A percentile compares a stretch with the other conserved stretches of the same genome.
Conservation (phyloP, 2,113 vertebrate species). For the Apus apus region DNA sequence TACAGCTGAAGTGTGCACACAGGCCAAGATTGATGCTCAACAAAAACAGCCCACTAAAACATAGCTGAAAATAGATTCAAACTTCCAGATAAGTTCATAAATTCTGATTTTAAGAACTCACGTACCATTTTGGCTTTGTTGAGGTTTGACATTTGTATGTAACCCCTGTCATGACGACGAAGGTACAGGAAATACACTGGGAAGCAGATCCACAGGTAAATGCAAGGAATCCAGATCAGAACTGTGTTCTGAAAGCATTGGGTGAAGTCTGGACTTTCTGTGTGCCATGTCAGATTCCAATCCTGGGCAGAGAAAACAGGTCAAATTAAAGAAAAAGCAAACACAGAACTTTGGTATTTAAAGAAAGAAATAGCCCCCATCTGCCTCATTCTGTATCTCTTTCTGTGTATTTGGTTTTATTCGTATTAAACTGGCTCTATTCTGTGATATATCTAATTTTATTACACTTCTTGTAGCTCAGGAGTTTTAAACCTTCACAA, state of each 20-base stretch:
- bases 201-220: conserved; percentile 89
- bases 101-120: neutral
- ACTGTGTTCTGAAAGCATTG: conserved; percentile 93
- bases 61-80: neutral
- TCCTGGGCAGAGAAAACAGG: conserved; percentile 75
- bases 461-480: neutral
- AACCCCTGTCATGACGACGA: conserved; percentile 81
- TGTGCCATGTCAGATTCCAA: conserved; percentile 90
- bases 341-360: neutral
- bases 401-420: neutral
- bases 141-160: conserved; percentile 92
- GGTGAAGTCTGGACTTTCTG: conserved; percentile 87
- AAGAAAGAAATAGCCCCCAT: neutral
- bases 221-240: conserved; percentile 90
- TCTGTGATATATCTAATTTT: neutral
- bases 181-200: conserved; percentile 89
- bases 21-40: neutral
- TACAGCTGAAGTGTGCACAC: neutral
- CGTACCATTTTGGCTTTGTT: conserved; percentile 94
- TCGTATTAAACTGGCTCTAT: neutral
- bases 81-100: accelerated
- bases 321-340: neutral
- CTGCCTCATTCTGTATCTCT: neutral
- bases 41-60: neutral
- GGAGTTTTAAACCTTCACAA: neutral